phyloP scores from a whole-genome alignment of 2,888 invertebrate species.

The Carpatolechia fugitivella region DNA sequence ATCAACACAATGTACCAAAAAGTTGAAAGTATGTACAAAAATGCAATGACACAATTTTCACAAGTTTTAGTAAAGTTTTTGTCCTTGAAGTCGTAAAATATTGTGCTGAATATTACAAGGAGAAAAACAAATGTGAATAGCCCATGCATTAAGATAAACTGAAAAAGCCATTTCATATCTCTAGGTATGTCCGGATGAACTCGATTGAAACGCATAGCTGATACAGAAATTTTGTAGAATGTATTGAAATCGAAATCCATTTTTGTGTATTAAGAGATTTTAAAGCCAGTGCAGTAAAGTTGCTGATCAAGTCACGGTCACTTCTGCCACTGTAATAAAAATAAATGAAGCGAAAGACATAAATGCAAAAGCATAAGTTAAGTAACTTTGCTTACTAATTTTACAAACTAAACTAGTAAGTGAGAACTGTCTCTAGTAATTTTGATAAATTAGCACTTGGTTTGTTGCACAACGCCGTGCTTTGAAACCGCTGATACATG shows the following conservation, averaged over 20 bases:
- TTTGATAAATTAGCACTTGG: too few species aligned
- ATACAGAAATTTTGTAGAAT: constrained; percentile 24
- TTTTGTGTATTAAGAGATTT: background rate
- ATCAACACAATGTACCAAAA: background rate
- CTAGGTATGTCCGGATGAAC: constrained; percentile 27
- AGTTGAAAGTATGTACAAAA: background rate
- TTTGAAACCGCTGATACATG: too few species aligned
- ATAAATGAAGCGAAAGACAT: too few species aligned
- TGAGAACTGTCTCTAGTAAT: too few species aligned
- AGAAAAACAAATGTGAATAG: constrained; percentile 12
- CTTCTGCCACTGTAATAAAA: background rate
- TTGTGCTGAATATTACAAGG: background rate
- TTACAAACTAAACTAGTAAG: too few species aligned
- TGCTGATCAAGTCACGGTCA: background rate
- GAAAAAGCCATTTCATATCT: constrained; percentile 27
- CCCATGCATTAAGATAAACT: constrained; percentile 23
- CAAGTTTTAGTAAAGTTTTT: constrained; percentile 5
- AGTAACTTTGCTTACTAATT: too few species aligned
- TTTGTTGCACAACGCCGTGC: too few species aligned
- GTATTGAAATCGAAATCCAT: constrained; percentile 25
- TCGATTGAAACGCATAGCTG: constrained; percentile 22
- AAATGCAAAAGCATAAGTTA: too few species aligned
- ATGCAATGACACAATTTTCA: background rate
- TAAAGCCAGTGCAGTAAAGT: background rate
- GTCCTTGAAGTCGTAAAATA: background rate